Conservation (phyloP, 2,888 invertebrate genomes). For the Torymus auratus region DNA sequence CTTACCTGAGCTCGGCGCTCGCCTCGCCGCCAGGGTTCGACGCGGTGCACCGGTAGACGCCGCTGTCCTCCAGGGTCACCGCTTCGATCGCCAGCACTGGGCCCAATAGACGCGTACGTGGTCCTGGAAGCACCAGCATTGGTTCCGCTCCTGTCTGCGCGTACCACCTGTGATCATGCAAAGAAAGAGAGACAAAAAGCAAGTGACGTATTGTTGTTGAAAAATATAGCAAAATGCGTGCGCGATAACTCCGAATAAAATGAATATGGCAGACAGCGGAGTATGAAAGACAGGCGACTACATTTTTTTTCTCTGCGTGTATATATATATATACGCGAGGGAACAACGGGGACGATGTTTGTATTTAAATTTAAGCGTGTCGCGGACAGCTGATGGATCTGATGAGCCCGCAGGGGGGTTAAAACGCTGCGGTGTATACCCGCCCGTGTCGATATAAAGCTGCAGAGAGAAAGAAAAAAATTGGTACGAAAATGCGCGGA, state of each 20-base stretch:
- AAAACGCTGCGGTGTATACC: background rate
- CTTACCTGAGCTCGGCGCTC: conserved; percentile 81
- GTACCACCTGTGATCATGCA: conserved; percentile 80
- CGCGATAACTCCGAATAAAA: too few species aligned
- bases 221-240: too few species aligned
- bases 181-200: too few species aligned
- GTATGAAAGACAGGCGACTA: too few species aligned
- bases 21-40: conserved; percentile 85
- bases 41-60: conserved; percentile 83
- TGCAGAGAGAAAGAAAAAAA: too few species aligned
- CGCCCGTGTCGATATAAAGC: too few species aligned
- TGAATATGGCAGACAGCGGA: too few species aligned
- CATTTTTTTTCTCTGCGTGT: background rate
- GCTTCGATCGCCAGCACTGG: conserved; percentile 85
- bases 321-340: background rate
- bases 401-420: background rate
- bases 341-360: too few species aligned
- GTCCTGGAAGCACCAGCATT: conserved; percentile 81
- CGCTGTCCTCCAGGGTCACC: conserved; percentile 84
- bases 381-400: conserved; percentile 19
- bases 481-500: too few species aligned
- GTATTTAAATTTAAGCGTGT: conserved; percentile 8
- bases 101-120: conserved; percentile 82
- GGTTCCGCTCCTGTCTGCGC: conserved; percentile 83
- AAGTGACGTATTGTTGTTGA: too few species aligned